Evolutionary conservation across 2,113 vertebrate species (phyloP), one percentile per base, ranked within the genome.

Genomic region (Peromyscus leucopus): DNA sequence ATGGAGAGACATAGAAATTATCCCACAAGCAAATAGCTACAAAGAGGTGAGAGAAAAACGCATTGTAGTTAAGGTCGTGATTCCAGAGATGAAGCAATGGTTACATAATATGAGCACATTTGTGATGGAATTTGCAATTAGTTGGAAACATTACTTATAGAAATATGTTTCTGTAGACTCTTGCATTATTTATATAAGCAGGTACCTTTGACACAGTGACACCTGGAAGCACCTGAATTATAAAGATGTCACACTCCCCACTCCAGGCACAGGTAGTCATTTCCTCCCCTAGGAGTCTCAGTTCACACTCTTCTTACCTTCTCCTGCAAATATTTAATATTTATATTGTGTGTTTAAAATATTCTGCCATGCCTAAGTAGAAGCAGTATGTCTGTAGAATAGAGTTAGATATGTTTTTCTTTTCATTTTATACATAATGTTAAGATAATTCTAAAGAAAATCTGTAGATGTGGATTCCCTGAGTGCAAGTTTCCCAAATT

Each of bases 1-100:
- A 93, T 93, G 96, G 93, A 63, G 93, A 80, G 94, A 98, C 97
- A 97, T 88, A 98, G 97, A 98, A 97, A 98, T 96, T 94, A 98
- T 90, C 98, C 97, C 97, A 96, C 94, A 97, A 96, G 98, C 96
- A 95, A 93, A 98, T 91, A 96, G 2, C 95, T 94, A 1, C 80
- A 88, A 85, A 97, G 84, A 79, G 95, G 85, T 96, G 84, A 96
- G 95, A 97, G 97, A 0, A 71, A 71, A 97, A 95, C 90, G 21
- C 88, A 39, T 96, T 86, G 59, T 94, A 91, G 93, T 76, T 71
- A 76, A 78, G 97, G 95, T 98, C 97, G 85, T 59, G 82, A 96
- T 96, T 93, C 97, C 55, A 59, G 92, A 94, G 98, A 97, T 93
- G 10, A 94, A 78, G 96, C 86, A 42, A 36, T 95, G 83, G 90